Percentiles rank a stretch among this genome's conserved stretches.
Conservation (phyloP, 2,113 vertebrate species). For the Colaptes auratus region DNA sequence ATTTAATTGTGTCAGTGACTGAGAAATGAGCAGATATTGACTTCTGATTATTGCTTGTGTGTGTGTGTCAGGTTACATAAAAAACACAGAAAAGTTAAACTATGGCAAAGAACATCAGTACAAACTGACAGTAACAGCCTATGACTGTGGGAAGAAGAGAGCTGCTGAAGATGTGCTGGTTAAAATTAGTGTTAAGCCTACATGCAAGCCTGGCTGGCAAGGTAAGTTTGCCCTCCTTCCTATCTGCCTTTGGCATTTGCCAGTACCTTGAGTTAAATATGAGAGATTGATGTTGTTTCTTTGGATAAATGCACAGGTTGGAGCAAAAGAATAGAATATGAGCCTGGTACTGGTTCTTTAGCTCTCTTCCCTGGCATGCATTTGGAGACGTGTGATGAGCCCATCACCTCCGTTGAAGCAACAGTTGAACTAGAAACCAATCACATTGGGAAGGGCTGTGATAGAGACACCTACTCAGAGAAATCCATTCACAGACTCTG, state of each 20-base stretch:
- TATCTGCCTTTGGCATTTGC: background rate
- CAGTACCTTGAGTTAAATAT: background rate
- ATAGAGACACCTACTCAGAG: conserved; percentile 98
- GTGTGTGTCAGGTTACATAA: conserved; percentile 86
- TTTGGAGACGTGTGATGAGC: conserved; percentile 92
- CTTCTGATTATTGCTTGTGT: background rate
- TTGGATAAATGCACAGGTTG: conserved; percentile 79
- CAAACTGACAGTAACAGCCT: conserved; percentile 94
- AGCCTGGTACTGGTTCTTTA: conserved; percentile 92
- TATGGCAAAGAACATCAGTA: conserved; percentile 93
- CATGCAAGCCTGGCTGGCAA: conserved; percentile 96
- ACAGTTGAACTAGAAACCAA: conserved; percentile 91
- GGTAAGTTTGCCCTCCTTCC: conserved; percentile 73
- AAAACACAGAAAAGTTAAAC: conserved; percentile 93
- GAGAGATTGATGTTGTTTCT: background rate
- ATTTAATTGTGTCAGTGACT: rapidly evolving
- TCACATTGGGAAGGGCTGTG: conserved; percentile 97
- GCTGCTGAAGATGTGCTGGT: conserved; percentile 92
- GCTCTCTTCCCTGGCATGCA: conserved; percentile 91
- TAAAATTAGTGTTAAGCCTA: conserved; percentile 93
- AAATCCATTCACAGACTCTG: conserved; percentile 95
- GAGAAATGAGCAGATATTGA: background rate
- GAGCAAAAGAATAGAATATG: conserved; percentile 93
- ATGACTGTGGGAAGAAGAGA: conserved; percentile 96
- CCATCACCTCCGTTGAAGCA: conserved; percentile 87